phyloP scores from a whole-genome alignment of 2,113 vertebrate genomes.

The Phrynosoma platyrhinos region DNA sequence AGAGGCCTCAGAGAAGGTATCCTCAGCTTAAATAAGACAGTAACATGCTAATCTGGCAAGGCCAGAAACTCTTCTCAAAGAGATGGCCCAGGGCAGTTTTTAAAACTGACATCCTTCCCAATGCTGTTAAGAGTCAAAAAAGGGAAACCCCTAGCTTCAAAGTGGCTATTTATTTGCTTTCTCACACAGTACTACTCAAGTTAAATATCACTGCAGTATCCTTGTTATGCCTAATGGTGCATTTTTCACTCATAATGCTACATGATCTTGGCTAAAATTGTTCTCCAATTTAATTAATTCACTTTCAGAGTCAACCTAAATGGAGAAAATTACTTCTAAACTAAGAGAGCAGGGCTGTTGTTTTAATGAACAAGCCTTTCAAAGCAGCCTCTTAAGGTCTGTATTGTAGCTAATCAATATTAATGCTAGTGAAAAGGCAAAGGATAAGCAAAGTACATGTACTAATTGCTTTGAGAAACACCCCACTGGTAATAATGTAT shows the following conservation, averaged over 20 bases:
- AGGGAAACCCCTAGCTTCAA: slow-evolving; percentile 15
- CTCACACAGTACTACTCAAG: slow-evolving; percentile 24
- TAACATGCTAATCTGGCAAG: no score
- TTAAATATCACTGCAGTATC: slow-evolving; percentile 9
- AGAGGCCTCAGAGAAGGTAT: no score
- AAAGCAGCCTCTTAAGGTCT: slow-evolving; percentile 12
- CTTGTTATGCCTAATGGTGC: slow-evolving; percentile 13
- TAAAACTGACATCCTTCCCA: background rate
- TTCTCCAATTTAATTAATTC: slow-evolving; percentile 9
- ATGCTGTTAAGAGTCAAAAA: background rate
- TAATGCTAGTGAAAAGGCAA: background rate
- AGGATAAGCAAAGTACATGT: background rate
- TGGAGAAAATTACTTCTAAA: slow-evolving; percentile 31
- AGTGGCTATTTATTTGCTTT: slow-evolving; percentile 20
- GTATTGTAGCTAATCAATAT: slow-evolving; percentile 13
- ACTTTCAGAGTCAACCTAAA: background rate
- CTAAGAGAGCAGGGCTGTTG: background rate
- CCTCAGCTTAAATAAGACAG: background rate
- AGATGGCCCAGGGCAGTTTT: background rate
- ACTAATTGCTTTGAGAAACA: slow-evolving; percentile 1
- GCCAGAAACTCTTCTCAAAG: background rate
- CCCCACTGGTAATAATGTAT: background rate
- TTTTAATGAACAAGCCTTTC: slow-evolving; percentile 1
- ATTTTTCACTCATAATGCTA: background rate
- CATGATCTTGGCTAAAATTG: background rate